Evolutionary conservation across 2,888 invertebrate genomes (phyloP), one percentile per base, ranked within the genome.

Genomic region (Drosophila kokeensis): DNA sequence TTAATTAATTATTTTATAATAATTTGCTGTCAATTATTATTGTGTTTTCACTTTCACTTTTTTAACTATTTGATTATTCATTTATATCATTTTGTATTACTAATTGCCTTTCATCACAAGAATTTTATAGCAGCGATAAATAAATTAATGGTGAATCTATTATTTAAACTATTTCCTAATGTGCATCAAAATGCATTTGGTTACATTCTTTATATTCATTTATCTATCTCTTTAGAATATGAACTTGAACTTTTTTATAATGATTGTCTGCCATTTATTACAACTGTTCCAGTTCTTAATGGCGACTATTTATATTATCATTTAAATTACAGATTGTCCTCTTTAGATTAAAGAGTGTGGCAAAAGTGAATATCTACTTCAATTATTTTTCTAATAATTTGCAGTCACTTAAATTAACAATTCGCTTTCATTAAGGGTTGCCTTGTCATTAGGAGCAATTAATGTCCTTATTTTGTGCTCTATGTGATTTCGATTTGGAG

Each of bases 381-480:
- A 45, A 45, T 15, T 45, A 15, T 15, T 45, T 15, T 15, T 24
- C 7, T 45, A 45, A 45, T 45, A 24, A 45, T 45, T 24, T 45
- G 24, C 24, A 24, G 24, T 24, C 15, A 45, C 8, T 13, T 45
- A 24, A 45, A 24, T 45, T 45, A 45, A 15, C 45, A 24, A 36
- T 53, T 18, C 38, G 15, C 29, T 45, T 18, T 30, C 24, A 42
- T 24, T 18, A 3, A 36, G 18, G 2, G 50, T 49, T 38, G 13
- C 13, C 29, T 32, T 60, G 34, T 74, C 59, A 74, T 74, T 74
- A 60, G 32, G n/a, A 64, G 55, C 65, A 73, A 42, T 68, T 64
- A 57, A 29, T 42, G 27, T 15, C 45, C 50, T 73, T 65, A 55
- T 13, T 15, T 48, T 36, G 5, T 49, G 45, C 13, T 24, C 45